These are phyloP conservation scores for Drosophila phalerata DNA, from an alignment of 2,888 invertebrate genomes.

Conservation along the genomic window DNA sequence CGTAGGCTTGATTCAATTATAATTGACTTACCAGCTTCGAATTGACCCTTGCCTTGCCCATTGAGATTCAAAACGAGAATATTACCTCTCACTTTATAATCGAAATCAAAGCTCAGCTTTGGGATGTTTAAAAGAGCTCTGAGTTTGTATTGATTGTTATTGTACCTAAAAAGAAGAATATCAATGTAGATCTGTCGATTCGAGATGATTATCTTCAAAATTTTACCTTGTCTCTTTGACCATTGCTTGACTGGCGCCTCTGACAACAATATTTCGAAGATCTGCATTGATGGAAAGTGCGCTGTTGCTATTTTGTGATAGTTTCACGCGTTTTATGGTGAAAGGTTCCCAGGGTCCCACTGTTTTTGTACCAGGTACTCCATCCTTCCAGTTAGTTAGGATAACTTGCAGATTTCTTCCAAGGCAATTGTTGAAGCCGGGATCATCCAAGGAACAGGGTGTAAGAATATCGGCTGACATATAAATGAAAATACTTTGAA, in stretches of 20 bases:
- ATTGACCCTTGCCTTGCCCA: slow-evolving; percentile 86
- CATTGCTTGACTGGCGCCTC: slow-evolving; percentile 88
- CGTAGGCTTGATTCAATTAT: too few species aligned
- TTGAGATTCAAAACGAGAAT: slow-evolving; percentile 89
- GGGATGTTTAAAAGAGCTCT: slow-evolving; percentile 86
- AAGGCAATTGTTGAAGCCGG: slow-evolving; percentile 48
- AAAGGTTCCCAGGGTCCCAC: slow-evolving; percentile 67
- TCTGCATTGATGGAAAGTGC: slow-evolving; percentile 88
- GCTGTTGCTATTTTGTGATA: slow-evolving; percentile 46
- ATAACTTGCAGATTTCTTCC: slow-evolving; percentile 50
- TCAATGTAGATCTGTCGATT: too few species aligned
- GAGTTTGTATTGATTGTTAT: slow-evolving; percentile 37
- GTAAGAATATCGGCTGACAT: slow-evolving; percentile 51
- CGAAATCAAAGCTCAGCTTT: slow-evolving; percentile 88
- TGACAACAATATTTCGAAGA: slow-evolving; percentile 88
- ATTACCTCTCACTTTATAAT: slow-evolving; percentile 88
- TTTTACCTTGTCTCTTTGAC: slow-evolving; percentile 87
- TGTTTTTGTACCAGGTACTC: slow-evolving; percentile 65
- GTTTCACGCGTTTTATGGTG: slow-evolving; percentile 58
- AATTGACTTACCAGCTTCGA: slow-evolving; percentile 88
- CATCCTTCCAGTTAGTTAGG: slow-evolving; percentile 63
- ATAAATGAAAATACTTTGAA: neutral
- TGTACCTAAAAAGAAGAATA: slow-evolving; percentile 37
- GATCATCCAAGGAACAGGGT: slow-evolving; percentile 53
- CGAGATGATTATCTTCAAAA: neutral